These are phyloP conservation scores for Criorhina ranunculi DNA, from an alignment of 2,888 invertebrate genomes.

Conservation along the genomic window DNA sequence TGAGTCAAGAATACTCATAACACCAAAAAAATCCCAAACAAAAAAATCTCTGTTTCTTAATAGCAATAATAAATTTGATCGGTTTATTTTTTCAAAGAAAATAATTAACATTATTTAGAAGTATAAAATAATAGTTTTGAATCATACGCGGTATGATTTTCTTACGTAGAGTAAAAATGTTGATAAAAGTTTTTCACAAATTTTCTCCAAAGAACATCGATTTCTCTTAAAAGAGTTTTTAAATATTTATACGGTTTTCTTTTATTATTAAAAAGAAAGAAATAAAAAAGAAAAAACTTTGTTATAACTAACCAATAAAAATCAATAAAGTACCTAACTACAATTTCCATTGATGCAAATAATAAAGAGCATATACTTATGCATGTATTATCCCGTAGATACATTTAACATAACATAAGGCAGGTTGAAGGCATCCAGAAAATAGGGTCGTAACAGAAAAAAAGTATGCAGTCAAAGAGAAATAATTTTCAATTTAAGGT, in stretches of 20 bases:
- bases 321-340: slow-evolving; percentile 67
- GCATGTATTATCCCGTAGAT: slow-evolving; percentile 35
- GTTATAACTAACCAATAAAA: slow-evolving; percentile 47
- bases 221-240: slow-evolving; percentile 35
- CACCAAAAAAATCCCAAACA: slow-evolving; percentile 22
- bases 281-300: slow-evolving; percentile 4
- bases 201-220: slow-evolving; percentile 46
- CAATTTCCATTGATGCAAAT: slow-evolving; percentile 62
- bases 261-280: slow-evolving; percentile 25
- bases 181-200: slow-evolving; percentile 37
- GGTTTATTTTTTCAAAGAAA: slow-evolving; percentile 38
- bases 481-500: slow-evolving; percentile 37
- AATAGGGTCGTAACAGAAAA: slow-evolving; percentile 26
- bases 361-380: too few relatives aligned
- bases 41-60: slow-evolving; percentile 35
- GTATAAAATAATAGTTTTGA: slow-evolving; percentile 38
- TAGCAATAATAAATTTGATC: slow-evolving; percentile 31
- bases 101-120: slow-evolving; percentile 35
- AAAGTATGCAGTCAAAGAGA: slow-evolving; percentile 31
- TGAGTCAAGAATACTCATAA: slow-evolving; percentile 35
- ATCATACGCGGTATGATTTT: slow-evolving; percentile 41
- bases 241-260: slow-evolving; percentile 55
- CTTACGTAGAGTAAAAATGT: slow-evolving; percentile 36
- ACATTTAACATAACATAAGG: slow-evolving; percentile 8
- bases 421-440: slow-evolving; percentile 28